Conservation (phyloP, 2,888 invertebrate genomes). For the Hypercompe scribonia region DNA sequence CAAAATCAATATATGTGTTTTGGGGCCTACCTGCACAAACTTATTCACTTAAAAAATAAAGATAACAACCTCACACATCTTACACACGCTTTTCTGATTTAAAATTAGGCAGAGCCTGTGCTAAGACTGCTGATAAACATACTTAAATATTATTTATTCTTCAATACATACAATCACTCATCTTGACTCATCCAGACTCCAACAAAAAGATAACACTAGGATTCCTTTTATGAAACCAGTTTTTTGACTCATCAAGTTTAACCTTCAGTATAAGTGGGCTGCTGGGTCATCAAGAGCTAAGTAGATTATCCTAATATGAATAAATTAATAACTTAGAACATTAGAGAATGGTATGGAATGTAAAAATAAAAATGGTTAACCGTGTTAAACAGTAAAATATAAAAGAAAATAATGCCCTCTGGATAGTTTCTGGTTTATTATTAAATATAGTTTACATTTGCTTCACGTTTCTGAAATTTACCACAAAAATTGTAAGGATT, state of each 20-base stretch:
- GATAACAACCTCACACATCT: too few species aligned
- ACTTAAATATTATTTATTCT: too few species aligned
- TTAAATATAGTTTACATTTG: too few species aligned
- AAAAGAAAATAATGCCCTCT: not conserved
- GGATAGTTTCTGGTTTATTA: not conserved
- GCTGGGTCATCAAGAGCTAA: not conserved
- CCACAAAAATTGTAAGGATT: too few species aligned
- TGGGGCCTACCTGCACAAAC: too few species aligned
- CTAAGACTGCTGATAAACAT: too few species aligned
- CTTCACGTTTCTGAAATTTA: too few species aligned
- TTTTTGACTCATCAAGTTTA: constrained; percentile 30
- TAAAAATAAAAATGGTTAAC: not conserved
- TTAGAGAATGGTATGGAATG: not conserved
- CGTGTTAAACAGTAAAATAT: not conserved
- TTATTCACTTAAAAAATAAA: too few species aligned
- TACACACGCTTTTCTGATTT: too few species aligned
- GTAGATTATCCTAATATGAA: not conserved
- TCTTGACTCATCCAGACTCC: not conserved
- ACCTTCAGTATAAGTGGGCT: constrained; percentile 11
- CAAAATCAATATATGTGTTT: too few species aligned
- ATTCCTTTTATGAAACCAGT: constrained; percentile 29
- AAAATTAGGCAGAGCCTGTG: too few species aligned
- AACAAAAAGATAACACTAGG: constrained; percentile 12
- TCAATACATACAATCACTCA: not conserved
- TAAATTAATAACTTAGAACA: not conserved